Evolutionary conservation across 2,113 vertebrate genomes (phyloP).

Genomic region (Paralichthys olivaceus): DNA sequence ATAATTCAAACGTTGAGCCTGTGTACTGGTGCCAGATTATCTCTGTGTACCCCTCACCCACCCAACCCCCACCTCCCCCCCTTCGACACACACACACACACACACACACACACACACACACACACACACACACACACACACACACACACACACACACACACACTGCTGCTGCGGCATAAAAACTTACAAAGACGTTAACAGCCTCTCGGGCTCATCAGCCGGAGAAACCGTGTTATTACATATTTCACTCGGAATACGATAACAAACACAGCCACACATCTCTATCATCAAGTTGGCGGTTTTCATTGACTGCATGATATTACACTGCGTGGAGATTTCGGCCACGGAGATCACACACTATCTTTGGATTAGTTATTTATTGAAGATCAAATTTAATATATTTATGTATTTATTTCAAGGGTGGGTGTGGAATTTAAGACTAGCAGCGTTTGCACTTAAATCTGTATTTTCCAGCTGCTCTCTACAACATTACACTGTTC

Average conservation of each 20-base stretch:
- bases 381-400: slow-evolving; percentile 61
- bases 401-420: slow-evolving; percentile 78
- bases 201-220: slow-evolving; percentile 33
- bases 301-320: slow-evolving; percentile 55
- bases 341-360: slow-evolving; percentile 26
- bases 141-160: slow-evolving; percentile 3
- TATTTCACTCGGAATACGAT: slow-evolving; percentile 39
- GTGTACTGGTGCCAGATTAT: slow-evolving; percentile 57
- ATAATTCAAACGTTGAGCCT: slow-evolving; percentile 63
- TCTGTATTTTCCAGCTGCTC: slow-evolving; percentile 33
- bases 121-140: slow-evolving; percentile 18
- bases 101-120: slow-evolving; percentile 3
- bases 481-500: slow-evolving; percentile 26
- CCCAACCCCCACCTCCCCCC: too few species aligned
- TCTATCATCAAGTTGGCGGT: slow-evolving; percentile 28
- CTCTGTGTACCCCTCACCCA: not conserved
- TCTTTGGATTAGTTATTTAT: slow-evolving; percentile 68
- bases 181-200: slow-evolving; percentile 32
- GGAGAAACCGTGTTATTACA: slow-evolving; percentile 34
- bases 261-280: slow-evolving; percentile 41
- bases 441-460: slow-evolving; percentile 34
- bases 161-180: slow-evolving; percentile 39
- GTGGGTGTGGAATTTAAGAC: slow-evolving; percentile 62
- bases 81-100: slow-evolving; percentile 6
- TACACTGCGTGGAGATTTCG: slow-evolving; percentile 14